These are phyloP conservation scores for Plagodis dolabraria DNA, from an alignment of 2,888 invertebrate genomes.

Conservation along the genomic window DNA sequence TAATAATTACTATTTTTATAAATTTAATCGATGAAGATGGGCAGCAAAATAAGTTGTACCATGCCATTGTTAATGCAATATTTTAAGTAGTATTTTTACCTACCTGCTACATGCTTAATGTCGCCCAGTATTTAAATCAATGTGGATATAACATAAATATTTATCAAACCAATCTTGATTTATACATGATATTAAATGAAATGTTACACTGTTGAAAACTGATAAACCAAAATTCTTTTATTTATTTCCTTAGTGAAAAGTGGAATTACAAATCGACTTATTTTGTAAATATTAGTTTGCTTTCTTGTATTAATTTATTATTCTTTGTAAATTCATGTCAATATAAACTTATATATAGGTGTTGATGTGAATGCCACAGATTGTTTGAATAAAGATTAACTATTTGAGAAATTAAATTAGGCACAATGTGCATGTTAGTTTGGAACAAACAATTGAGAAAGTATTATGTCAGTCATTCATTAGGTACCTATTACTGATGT, in stretches of 20 bases:
- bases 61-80: too few species aligned
- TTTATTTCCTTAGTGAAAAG: constrained; percentile 31
- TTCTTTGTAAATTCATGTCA: constrained; percentile 69
- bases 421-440: constrained; percentile 58
- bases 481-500: constrained; percentile 70
- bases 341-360: constrained; percentile 63
- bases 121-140: too few species aligned
- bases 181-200: constrained; percentile 17
- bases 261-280: constrained; percentile 34
- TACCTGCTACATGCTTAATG: too few species aligned
- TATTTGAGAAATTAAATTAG: constrained; percentile 38
- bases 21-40: neutral
- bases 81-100: too few species aligned
- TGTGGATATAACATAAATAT: too few species aligned
- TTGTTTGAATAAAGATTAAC: constrained; percentile 42
- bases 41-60: too few species aligned
- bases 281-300: constrained; percentile 81
- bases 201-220: constrained; percentile 38
- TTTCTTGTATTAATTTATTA: constrained; percentile 75
- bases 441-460: constrained; percentile 64
- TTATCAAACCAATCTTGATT: constrained; percentile 23
- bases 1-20: neutral
- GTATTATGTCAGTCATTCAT: constrained; percentile 69
- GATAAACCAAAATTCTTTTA: constrained; percentile 9
- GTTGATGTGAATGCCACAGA: constrained; percentile 66